phyloP scores from a whole-genome alignment of 2,113 vertebrate genomes.

The Columbina picui region DNA sequence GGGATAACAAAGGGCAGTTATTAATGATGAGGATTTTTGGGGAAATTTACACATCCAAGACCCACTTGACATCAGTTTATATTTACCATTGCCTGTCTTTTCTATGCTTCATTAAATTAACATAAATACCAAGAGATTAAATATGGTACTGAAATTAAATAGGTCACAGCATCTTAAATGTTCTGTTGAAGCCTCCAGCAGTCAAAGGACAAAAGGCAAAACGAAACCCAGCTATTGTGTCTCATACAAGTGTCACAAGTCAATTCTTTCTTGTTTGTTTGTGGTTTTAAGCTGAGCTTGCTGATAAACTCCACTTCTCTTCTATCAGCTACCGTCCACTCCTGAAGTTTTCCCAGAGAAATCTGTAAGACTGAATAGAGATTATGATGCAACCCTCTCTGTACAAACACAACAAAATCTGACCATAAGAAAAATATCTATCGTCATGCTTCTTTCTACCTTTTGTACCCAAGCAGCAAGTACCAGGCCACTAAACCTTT shows the following conservation, averaged over 20 bases:
- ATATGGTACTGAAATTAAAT: neutral
- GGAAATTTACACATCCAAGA: neutral
- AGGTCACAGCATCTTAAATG: neutral
- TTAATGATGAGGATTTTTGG: neutral
- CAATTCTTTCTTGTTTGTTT: neutral
- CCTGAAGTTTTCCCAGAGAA: neutral
- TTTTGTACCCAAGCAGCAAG: neutral
- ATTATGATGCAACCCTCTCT: neutral
- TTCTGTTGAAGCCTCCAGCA: neutral
- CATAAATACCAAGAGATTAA: neutral
- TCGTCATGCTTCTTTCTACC: neutral
- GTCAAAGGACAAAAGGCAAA: neutral
- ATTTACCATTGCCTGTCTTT: neutral
- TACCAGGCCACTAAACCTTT: neutral
- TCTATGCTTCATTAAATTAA: slow-evolving; percentile 4
- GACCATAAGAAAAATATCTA: neutral
- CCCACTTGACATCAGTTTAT: neutral
- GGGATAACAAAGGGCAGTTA: neutral
- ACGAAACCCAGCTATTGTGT: neutral
- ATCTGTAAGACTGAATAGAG: neutral
- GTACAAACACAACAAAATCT: neutral
- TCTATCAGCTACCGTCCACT: neutral
- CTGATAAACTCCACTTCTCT: neutral
- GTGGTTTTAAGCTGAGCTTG: neutral
- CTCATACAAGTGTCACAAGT: neutral